These are phyloP conservation scores for Sepioteuthis lessoniana DNA, from an alignment of 2,888 invertebrate species.

Conservation along the genomic window DNA sequence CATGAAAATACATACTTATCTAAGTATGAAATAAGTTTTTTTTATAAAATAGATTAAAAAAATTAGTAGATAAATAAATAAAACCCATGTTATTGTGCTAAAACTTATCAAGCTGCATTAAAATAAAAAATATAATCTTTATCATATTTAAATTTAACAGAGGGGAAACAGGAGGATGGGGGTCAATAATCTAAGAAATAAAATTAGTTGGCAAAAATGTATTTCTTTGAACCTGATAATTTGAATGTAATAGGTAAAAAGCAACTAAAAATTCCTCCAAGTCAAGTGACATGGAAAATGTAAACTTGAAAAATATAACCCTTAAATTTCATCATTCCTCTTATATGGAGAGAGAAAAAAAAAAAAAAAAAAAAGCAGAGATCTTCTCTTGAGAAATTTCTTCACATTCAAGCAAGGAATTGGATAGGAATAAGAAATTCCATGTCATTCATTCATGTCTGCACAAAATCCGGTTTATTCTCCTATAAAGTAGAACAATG, in stretches of 20 bases:
- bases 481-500: background rate
- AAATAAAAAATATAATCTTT: background rate
- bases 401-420: background rate
- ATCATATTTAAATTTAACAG: background rate
- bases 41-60: too few species aligned
- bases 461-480: background rate
- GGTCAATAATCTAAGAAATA: background rate
- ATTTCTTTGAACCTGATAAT: background rate
- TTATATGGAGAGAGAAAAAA: background rate
- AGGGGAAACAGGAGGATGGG: background rate
- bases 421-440: constrained; percentile 10
- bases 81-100: too few species aligned
- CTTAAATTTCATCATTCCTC: background rate
- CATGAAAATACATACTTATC: too few species aligned
- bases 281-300: background rate
- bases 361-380: background rate
- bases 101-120: background rate
- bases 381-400: background rate
- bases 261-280: background rate
- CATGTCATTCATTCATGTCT: background rate
- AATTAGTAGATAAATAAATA: background rate
- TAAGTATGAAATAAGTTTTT: too few species aligned
- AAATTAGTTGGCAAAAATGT: background rate
- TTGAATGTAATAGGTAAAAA: background rate
- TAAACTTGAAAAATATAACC: background rate